A percentile compares a stretch with the other conserved stretches of the same genome.
Conservation (phyloP, 2,797 vertebrate species). For the Myioborus miniatus region DNA sequence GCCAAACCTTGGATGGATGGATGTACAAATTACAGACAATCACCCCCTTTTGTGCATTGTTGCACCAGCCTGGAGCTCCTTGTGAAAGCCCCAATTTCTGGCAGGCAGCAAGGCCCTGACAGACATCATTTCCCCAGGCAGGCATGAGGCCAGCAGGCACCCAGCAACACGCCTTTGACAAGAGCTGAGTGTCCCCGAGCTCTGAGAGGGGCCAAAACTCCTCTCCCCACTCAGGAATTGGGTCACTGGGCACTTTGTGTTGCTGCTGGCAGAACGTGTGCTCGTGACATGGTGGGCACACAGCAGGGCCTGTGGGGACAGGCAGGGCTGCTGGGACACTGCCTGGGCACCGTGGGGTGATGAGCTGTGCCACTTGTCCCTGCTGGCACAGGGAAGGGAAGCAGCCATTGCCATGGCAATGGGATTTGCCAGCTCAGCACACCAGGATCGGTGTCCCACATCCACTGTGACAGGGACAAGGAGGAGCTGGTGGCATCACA, state of each 20-base stretch:
- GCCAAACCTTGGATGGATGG: not conserved
- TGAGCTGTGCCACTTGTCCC: not conserved
- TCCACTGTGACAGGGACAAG: not conserved
- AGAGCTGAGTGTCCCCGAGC: not conserved
- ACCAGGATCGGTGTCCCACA: not conserved
- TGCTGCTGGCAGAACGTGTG: not conserved
- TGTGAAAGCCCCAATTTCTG: not conserved
- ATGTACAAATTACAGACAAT: not conserved
- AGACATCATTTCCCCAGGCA: not conserved
- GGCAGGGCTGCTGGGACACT: not conserved
- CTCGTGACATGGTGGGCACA: not conserved
- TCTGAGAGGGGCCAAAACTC: not conserved
- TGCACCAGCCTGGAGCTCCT: not conserved
- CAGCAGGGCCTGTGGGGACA: not conserved
- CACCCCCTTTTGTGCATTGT: not conserved
- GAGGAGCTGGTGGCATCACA: not conserved
- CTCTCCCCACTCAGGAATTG: not conserved
- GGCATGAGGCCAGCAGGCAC: not conserved
- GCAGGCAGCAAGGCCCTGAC: not conserved
- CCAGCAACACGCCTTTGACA: not conserved
- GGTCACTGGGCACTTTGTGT: slow-evolving; percentile 32
- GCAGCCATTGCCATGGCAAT: not conserved
- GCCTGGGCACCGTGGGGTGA: rapidly evolving
- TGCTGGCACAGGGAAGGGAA: not conserved
- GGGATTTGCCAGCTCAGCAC: not conserved